phyloP scores from a whole-genome alignment of 2,797 vertebrate genomes.

The Lindbergichthys nudifrons region DNA sequence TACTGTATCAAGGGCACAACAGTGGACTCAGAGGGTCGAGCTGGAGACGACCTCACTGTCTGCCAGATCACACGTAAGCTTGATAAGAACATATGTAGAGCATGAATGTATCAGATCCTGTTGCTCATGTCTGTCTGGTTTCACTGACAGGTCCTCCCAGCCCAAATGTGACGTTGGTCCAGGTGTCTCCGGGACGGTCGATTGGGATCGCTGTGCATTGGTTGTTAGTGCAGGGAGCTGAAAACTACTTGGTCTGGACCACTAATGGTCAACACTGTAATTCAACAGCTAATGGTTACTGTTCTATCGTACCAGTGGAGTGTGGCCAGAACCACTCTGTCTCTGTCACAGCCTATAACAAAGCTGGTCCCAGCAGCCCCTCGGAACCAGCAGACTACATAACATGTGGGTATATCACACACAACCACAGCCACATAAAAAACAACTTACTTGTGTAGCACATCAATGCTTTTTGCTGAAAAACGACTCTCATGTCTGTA shows the following conservation, averaged over 20 bases:
- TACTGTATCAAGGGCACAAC: constrained; percentile 91
- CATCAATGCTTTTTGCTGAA: no score
- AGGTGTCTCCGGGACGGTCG: constrained; percentile 74
- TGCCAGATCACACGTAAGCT: constrained; percentile 93
- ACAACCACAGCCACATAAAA: not conserved
- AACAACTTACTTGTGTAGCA: not conserved
- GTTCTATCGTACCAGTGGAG: constrained; percentile 81
- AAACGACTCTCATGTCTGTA: no score
- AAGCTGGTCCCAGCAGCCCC: constrained; percentile 88
- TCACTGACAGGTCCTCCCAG: constrained; percentile 83
- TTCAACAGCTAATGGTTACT: constrained; percentile 71
- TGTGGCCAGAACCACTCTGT: constrained; percentile 88
- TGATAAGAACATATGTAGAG: not conserved
- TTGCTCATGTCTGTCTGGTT: not conserved
- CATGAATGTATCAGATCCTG: not conserved
- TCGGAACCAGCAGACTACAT: constrained; percentile 79
- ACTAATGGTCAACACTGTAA: constrained; percentile 82
- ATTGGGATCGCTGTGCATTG: constrained; percentile 83
- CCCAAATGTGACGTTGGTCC: constrained; percentile 80
- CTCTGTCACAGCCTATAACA: constrained; percentile 85
- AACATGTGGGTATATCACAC: constrained; percentile 84
- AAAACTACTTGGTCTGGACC: constrained; percentile 79
- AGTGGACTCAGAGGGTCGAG: constrained; percentile 86
- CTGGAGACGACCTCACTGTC: constrained; percentile 87
- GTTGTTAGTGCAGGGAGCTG: constrained; percentile 82